phyloP scores from a whole-genome alignment of 1,140 invertebrate genomes.

The Drosophila orena region DNA sequence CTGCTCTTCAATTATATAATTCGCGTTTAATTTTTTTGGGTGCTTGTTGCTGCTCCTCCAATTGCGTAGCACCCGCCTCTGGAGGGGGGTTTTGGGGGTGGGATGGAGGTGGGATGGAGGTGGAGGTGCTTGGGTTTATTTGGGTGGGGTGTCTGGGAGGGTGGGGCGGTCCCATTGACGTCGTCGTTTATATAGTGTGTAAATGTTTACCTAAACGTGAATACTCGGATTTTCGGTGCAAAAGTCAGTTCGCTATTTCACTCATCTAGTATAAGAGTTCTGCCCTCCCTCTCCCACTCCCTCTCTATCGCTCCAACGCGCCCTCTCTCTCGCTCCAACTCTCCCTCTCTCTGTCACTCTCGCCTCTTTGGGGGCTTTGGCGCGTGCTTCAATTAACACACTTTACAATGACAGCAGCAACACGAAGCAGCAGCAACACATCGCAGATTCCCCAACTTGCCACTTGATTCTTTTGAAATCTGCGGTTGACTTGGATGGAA shows the following conservation, averaged over 20 bases:
- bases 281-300: neutral
- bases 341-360: neutral
- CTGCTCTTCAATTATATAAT: slow-evolving; percentile 71
- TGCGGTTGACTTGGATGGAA: neutral
- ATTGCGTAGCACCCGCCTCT: slow-evolving; percentile 34
- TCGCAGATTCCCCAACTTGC: slow-evolving; percentile 4
- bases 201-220: slow-evolving; percentile 80
- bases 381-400: slow-evolving; percentile 80
- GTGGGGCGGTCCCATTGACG: slow-evolving; percentile 41
- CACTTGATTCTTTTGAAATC: slow-evolving; percentile 5
- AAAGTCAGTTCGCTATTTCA: slow-evolving; percentile 43
- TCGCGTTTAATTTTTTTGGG: slow-evolving; percentile 16
- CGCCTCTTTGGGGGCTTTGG: slow-evolving; percentile 13
- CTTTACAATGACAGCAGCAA: slow-evolving; percentile 44
- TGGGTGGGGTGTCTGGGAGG: slow-evolving; percentile 1
- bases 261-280: slow-evolving; percentile 40
- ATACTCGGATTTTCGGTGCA: slow-evolving; percentile 63
- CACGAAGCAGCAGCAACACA: slow-evolving; percentile 15
- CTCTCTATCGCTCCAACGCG: neutral
- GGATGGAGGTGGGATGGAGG: no score
- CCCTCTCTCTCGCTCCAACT: no score
- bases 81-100: no score
- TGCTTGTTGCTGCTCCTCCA: slow-evolving; percentile 5
- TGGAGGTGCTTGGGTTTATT: neutral
- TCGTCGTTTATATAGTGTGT: slow-evolving; percentile 50